Conservation (phyloP, 2,888 invertebrate genomes). For the Epinotia nisella region DNA sequence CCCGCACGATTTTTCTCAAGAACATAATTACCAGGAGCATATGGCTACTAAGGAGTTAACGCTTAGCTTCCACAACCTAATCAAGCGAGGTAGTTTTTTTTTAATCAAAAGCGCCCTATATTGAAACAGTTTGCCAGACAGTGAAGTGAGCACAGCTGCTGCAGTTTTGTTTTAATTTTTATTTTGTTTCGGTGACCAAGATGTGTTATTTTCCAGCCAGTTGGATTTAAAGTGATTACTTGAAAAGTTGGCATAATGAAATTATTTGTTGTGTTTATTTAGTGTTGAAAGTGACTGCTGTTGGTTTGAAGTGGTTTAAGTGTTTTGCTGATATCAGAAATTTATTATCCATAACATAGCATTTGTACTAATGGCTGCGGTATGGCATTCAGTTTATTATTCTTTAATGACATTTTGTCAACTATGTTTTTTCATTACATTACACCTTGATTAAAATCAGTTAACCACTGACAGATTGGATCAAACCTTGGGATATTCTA, state of each 20-base stretch:
- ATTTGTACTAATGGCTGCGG: constrained; percentile 18
- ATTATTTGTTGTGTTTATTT: constrained; percentile 17
- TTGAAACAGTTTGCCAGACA: not conserved
- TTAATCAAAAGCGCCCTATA: constrained; percentile 39
- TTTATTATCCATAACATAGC: constrained; percentile 22
- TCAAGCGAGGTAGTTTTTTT: constrained; percentile 75
- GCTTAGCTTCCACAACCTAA: constrained; percentile 81
- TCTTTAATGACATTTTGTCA: not conserved
- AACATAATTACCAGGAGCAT: constrained; percentile 60
- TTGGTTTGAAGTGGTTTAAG: constrained; percentile 37
- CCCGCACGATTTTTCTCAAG: constrained; percentile 55
- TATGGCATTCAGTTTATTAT: not conserved
- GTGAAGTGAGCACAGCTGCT: constrained; percentile 40
- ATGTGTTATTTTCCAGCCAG: constrained; percentile 6
- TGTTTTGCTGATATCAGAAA: constrained; percentile 32
- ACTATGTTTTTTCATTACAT: too few relatives aligned
- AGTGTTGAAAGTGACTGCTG: constrained; percentile 27
- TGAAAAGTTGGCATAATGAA: constrained; percentile 5
- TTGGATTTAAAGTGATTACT: not conserved
- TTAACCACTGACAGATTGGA: too few relatives aligned
- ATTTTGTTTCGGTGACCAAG: constrained; percentile 12
- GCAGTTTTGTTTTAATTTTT: constrained; percentile 8
- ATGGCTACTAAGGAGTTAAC: constrained; percentile 79
- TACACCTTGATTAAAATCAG: too few relatives aligned
- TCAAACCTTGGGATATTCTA: too few relatives aligned